Evolutionary conservation across 2,113 vertebrate species (phyloP), one percentile per base, ranked within the genome.

Genomic region (Stercorarius parasiticus): DNA sequence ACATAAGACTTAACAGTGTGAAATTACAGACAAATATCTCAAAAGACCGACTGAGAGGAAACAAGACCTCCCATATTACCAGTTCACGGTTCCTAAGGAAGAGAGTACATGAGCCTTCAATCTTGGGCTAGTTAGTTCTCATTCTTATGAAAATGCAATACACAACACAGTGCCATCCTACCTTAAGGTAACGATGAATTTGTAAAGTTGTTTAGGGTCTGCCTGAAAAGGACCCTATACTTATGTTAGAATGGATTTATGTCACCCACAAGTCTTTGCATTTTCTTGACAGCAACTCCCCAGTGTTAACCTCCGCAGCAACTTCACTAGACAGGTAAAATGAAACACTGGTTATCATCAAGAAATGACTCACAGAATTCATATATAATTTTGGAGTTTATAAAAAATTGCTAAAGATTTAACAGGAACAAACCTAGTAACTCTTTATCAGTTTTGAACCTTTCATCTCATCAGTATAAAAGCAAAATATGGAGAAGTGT

Each of bases 261-360:
- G 91, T 56, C 86, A 95, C 89, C 59, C 49, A 58, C 74, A 93
- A 90, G 50, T 66, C 80, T 82, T 91, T 5, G 14, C 74, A 61
- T 72, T 85, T 80, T 66, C 50, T 22, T n/a, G 84, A 89, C 85
- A 96, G 89, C 88, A 92, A 55, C 90, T 93, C 91, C 82, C 74
- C 10, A 25, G 81, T 18, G 65, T 55, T 92, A 94, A 86, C 42
- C 86, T 82, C 88, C 61, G 32, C 76, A 92, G 83, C 56, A 85
- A 86, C 66, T 90, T 86, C 88, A 42, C 86, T 81, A 92, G 12
- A 19, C 52, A 88, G 58, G 58, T 3, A 14, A 13, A 22, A 66
- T 82, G 82, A 95, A 94, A 86, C n/a, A 34, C 32, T 22, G 20
- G 26, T 67, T 73, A 62, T 73, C 23, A 36, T 55, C 71, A 80